Conservation (phyloP, 2,797 vertebrate species). For the Acanthiza pusilla region DNA sequence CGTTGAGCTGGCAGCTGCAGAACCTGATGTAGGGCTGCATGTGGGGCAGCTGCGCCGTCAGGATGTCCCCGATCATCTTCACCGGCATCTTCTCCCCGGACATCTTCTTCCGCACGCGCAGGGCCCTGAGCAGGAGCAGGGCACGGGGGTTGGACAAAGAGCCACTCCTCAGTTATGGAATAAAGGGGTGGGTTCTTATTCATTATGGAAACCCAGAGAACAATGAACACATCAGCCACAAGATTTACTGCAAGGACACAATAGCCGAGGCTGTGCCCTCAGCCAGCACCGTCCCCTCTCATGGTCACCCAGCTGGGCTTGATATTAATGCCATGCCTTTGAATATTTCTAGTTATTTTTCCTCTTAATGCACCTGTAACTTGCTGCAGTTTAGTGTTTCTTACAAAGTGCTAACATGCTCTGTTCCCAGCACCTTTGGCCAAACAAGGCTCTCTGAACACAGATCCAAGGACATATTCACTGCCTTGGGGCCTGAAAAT, state of each 20-base stretch:
- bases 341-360: no score
- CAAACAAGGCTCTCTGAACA: no score
- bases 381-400: no score
- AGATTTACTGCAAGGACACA: not conserved
- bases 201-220: not conserved
- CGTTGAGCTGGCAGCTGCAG: slow-evolving; percentile 97
- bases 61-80: slow-evolving; percentile 97
- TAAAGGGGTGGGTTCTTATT: not conserved
- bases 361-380: no score
- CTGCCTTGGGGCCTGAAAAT: no score
- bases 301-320: not conserved
- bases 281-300: not conserved
- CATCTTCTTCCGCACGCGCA: slow-evolving; percentile 98
- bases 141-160: slow-evolving; percentile 58
- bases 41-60: slow-evolving; percentile 96
- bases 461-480: no score
- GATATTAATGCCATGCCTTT: not conserved
- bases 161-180: not conserved
- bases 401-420: no score
- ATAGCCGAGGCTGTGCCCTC: not conserved
- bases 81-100: slow-evolving; percentile 97
- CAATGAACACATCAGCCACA: not conserved
- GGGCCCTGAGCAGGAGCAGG: slow-evolving; percentile 83
- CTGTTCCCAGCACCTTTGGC: no score
- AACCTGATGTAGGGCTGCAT: slow-evolving; percentile 99